Evolutionary conservation across 2,888 invertebrate species (phyloP).

Genomic region (Rhabditophanes sp.): DNA sequence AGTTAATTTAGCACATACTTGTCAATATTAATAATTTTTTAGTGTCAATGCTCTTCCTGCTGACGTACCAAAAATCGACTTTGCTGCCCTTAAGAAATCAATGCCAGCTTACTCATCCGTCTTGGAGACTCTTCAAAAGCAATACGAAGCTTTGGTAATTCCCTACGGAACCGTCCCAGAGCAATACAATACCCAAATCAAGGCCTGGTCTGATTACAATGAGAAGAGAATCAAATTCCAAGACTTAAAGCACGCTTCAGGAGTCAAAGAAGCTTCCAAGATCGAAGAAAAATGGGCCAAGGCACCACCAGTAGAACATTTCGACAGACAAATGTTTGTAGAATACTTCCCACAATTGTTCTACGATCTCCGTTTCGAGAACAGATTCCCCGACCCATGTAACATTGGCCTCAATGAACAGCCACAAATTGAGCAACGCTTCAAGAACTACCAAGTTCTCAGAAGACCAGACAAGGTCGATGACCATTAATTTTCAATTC

Average conservation of each 20-base stretch:
- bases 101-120: conserved; percentile 35
- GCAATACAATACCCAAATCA: conserved; percentile 28
- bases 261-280: conserved; percentile 39
- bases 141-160: conserved; percentile 39
- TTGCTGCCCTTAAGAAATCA: conserved; percentile 39
- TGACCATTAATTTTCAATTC: too few species aligned
- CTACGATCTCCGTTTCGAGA: conserved; percentile 36
- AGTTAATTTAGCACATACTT: conserved; percentile 7
- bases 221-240: conserved; percentile 35
- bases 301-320: conserved; percentile 42
- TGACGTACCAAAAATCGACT: conserved; percentile 42
- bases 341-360: conserved; percentile 22
- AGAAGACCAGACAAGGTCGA: conserved; percentile 39
- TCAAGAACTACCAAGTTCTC: conserved; percentile 41
- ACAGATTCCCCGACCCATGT: conserved; percentile 36
- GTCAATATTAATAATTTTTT: conserved; percentile 5
- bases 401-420: conserved; percentile 36
- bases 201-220: conserved; percentile 37
- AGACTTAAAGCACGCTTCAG: conserved; percentile 34
- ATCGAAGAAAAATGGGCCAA: conserved; percentile 41
- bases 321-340: conserved; percentile 36
- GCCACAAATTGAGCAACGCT: conserved; percentile 27
- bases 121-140: conserved; percentile 40
- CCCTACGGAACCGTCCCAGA: conserved; percentile 39
- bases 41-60: conserved; percentile 32